phyloP scores from a whole-genome alignment of 2,888 invertebrate species.

The Liodrosophila aerea region DNA sequence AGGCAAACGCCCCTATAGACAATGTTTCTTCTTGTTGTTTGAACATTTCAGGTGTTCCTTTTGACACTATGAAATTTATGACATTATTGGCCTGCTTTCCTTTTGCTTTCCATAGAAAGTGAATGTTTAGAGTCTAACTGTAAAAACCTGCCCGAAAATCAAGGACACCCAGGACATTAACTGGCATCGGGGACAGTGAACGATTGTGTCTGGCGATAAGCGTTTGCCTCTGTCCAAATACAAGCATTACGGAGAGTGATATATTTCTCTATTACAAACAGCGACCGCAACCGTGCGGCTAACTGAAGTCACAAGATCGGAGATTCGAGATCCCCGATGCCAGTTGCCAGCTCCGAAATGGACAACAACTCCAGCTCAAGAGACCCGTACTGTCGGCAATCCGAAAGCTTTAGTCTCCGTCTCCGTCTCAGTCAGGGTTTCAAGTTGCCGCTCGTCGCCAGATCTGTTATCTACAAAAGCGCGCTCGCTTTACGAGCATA shows the following conservation, averaged over 20 bases:
- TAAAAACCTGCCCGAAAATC: constrained; percentile 45
- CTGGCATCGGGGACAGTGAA: constrained; percentile 15
- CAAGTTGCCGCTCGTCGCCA: constrained; percentile 39
- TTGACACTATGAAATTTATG: constrained; percentile 81
- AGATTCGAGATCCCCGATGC: constrained; percentile 12
- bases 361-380: not conserved
- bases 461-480: constrained; percentile 60
- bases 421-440: too few species aligned
- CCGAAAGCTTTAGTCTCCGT: constrained; percentile 1
- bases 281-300: constrained; percentile 27
- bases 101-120: constrained; percentile 62
- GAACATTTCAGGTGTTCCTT: constrained; percentile 61
- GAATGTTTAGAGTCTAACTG: constrained; percentile 53
- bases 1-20: constrained; percentile 39
- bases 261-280: constrained; percentile 70
- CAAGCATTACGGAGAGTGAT: constrained; percentile 48
- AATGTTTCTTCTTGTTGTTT: constrained; percentile 15
- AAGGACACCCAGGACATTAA: constrained; percentile 43
- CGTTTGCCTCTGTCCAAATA: constrained; percentile 33
- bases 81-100: constrained; percentile 59
- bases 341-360: not conserved
- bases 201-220: constrained; percentile 56
- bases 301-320: constrained; percentile 1
- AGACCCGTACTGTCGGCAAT: not conserved
- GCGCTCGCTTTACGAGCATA: constrained; percentile 58